These are phyloP conservation scores for Prionace glauca DNA, from an alignment of 2,797 vertebrate genomes.

Conservation along the genomic window DNA sequence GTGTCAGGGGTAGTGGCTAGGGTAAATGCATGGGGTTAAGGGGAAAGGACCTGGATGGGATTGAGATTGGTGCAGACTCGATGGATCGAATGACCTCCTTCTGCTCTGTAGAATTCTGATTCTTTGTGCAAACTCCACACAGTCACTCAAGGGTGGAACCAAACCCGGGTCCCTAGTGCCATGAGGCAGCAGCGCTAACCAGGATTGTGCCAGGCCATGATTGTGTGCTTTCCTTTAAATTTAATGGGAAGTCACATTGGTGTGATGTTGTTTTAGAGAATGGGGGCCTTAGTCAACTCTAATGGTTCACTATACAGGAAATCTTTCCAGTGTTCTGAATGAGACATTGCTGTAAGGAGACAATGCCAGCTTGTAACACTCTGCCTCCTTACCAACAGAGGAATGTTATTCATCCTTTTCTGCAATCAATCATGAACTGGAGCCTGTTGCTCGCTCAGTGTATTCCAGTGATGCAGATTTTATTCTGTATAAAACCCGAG, in stretches of 20 bases:
- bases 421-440: neutral
- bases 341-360: neutral
- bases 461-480: neutral
- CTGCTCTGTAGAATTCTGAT: too few species aligned
- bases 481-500: neutral
- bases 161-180: too few species aligned
- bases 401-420: slow-evolving; percentile 5
- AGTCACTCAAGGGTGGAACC: too few species aligned
- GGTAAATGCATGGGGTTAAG: too few species aligned
- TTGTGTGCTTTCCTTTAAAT: neutral
- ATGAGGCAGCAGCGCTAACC: too few species aligned
- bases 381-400: neutral
- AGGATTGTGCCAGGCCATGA: too few species aligned
- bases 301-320: neutral
- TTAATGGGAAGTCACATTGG: neutral
- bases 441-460: slow-evolving; percentile 17
- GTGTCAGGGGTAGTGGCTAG: too few species aligned
- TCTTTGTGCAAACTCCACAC: too few species aligned
- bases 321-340: neutral
- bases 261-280: neutral
- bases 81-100: too few species aligned
- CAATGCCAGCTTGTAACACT: neutral
- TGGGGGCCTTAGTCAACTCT: neutral
- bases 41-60: too few species aligned
- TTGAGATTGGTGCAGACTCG: too few species aligned